Conservation (phyloP, 2,113 vertebrate species). For the Athene noctua region DNA sequence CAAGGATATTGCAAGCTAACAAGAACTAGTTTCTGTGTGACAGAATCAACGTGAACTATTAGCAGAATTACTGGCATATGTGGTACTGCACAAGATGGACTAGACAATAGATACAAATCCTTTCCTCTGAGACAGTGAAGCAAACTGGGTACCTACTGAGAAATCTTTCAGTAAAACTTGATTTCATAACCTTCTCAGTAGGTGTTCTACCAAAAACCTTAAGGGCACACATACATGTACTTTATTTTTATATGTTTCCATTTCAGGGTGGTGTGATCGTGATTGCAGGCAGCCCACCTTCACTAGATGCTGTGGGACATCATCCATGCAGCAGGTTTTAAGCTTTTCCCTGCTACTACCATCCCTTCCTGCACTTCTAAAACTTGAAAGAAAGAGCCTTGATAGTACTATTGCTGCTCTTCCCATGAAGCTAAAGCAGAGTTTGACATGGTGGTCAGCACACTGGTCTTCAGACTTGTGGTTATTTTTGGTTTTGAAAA, state of each 20-base stretch:
- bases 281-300: background rate
- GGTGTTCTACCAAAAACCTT: background rate
- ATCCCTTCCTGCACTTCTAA: background rate
- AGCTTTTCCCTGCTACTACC: background rate
- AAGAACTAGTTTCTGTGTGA: background rate
- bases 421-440: background rate
- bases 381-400: background rate
- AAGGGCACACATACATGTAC: background rate
- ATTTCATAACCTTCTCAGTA: background rate
- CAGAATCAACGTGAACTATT: background rate
- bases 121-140: background rate
- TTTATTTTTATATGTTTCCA: background rate
- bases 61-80: background rate
- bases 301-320: background rate
- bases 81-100: background rate
- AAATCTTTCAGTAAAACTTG: background rate
- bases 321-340: background rate
- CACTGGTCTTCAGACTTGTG: background rate
- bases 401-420: background rate
- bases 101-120: background rate
- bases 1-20: background rate
- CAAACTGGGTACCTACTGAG: background rate
- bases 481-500: background rate
- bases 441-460: background rate
- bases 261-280: background rate